Evolutionary conservation across 2,113 vertebrate species (phyloP).

Genomic region (Furnarius figulus): DNA sequence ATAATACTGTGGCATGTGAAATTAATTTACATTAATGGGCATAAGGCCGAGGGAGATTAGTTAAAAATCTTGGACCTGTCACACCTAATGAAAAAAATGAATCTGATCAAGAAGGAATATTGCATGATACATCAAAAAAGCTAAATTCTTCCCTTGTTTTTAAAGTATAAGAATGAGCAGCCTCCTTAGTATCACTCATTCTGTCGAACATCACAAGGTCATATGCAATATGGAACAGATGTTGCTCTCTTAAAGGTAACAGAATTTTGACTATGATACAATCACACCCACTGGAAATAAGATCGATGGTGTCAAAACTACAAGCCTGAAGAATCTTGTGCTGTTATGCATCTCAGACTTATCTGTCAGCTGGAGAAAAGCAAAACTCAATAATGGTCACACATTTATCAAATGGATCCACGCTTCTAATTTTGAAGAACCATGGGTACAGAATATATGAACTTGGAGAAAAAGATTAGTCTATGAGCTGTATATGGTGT

Average conservation of each 20-base stretch:
- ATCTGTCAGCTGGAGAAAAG: neutral
- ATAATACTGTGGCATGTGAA: neutral
- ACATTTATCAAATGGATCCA: neutral
- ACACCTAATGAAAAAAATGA: neutral
- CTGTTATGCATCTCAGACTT: neutral
- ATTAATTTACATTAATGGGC: neutral
- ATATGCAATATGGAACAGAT: neutral
- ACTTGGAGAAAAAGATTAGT: neutral
- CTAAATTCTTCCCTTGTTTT: neutral
- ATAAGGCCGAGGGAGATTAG: neutral
- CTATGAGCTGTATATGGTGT: neutral
- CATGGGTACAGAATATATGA: neutral
- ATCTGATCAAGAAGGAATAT: neutral
- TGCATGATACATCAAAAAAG: neutral
- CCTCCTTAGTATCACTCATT: neutral
- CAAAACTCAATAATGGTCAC: neutral
- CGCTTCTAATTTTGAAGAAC: neutral
- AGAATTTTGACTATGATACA: neutral
- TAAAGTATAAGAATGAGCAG: neutral
- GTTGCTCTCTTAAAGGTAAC: neutral
- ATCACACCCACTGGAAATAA: neutral
- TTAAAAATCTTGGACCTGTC: neutral
- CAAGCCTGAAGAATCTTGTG: neutral
- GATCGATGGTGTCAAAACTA: neutral
- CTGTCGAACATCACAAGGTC: neutral